Conservation (phyloP, 2,797 vertebrate genomes). For the Momotus momota region DNA sequence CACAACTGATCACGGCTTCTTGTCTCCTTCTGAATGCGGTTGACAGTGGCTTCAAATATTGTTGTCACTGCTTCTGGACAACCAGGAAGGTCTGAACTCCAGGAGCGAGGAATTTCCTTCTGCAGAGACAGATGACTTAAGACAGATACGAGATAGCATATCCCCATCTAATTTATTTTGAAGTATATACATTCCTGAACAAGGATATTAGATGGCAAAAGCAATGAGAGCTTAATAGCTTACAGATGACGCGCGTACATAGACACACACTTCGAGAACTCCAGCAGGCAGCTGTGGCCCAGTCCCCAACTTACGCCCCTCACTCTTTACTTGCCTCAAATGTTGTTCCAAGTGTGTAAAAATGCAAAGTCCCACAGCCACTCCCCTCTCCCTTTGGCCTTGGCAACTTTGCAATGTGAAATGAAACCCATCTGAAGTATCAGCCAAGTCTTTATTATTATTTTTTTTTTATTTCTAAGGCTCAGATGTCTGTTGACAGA, state of each 20-base stretch:
- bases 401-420: not conserved
- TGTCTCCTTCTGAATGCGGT: not conserved
- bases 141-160: constrained; percentile 41
- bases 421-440: not conserved
- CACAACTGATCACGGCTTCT: not conserved
- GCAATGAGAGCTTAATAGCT: constrained; percentile 51
- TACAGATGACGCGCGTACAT: constrained; percentile 24
- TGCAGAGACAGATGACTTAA: constrained; percentile 20
- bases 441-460: not conserved
- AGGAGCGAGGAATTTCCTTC: not conserved
- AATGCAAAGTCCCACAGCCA: not conserved
- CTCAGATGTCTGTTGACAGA: not conserved
- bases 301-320: not conserved
- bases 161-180: constrained; percentile 39
- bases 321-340: not conserved
- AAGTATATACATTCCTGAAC: constrained; percentile 48
- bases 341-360: not conserved
- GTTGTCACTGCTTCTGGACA: not conserved
- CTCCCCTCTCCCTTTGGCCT: not conserved
- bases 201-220: constrained; percentile 56
- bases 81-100: not conserved
- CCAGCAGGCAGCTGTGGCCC: not conserved
- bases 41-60: not conserved
- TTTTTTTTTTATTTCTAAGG: not conserved
- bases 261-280: not conserved